Base-by-base conservation (phyloP, 1,140 invertebrate genomes). In the Drosophila repletoides region DNA sequence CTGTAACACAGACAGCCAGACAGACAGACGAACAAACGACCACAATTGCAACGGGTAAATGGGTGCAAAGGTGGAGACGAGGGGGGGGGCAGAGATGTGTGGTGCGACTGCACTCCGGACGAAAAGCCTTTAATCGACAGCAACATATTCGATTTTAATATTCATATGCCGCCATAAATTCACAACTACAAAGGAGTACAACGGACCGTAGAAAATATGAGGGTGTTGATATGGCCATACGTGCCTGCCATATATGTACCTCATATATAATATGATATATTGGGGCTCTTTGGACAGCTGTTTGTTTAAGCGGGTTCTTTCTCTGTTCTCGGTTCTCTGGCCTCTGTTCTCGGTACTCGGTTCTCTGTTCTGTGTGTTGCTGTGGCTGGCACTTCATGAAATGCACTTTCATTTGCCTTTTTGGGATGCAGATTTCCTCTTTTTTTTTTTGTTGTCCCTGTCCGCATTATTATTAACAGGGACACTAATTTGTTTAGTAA, bases 121-220 rank as follows among this genome's bases (percentile, higher is more conserved):
- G 72, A 74, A 83, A 88, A 86, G 72, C 84, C 75, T 88, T 88
- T 88, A 88, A 88, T 88, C 84, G 84, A 84, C 84, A 84, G 84
- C 72, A 88, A 88, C 84, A 88, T 88, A 88, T 88, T 88, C 79
- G 84, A 88, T 88, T 88, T 88, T 88, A 88, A 88, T 88, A 88
- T 88, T 88, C 84, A 88, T 88, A 84, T 71, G 84, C 69, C 76
- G 74, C 79, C 75, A 88, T 88, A 80, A 88, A 88, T 88, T 84
- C 75, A 76, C 67, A 74, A 48, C 58, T 68, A 59, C 68, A 74
- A 61, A 45, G 45, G 58, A 38, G 31, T 29, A 55, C 40, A 15
- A 45, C 56, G 29, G 43, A 10, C 51, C 48, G 15, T 58, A 55
- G 73, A 66, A 72, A 60, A 60, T 60, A 76, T 77, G 74, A 68